Evolutionary conservation across 1,140 invertebrate genomes (phyloP).

Genomic region (Psilanteris sp.): DNA sequence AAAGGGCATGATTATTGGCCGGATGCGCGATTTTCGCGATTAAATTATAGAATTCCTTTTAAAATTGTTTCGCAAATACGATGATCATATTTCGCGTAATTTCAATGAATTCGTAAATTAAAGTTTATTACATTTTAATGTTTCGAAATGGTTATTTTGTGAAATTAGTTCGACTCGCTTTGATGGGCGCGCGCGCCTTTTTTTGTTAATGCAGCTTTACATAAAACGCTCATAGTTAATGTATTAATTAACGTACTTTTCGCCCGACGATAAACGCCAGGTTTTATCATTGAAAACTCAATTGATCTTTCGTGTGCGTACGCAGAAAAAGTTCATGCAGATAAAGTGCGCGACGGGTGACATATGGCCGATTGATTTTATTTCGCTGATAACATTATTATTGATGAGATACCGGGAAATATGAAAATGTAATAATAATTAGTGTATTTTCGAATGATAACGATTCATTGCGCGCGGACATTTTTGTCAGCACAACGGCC

Average conservation of each 20-base stretch:
- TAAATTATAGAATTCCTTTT: constrained; percentile 57
- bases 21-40: constrained; percentile 14
- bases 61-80: constrained; percentile 44
- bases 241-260: constrained; percentile 47
- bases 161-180: constrained; percentile 43
- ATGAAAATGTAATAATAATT: constrained; percentile 57
- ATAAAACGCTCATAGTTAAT: constrained; percentile 41
- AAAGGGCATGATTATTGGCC: constrained; percentile 12
- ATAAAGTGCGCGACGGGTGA: constrained; percentile 38
- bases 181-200: constrained; percentile 12
- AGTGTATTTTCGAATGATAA: constrained; percentile 40
- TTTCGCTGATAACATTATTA: constrained; percentile 51
- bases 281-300: constrained; percentile 33
- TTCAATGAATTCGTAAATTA: constrained; percentile 44
- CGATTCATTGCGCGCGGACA: constrained; percentile 2
- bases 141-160: constrained; percentile 42
- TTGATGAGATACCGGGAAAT: constrained; percentile 35
- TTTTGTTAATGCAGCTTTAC: constrained; percentile 34
- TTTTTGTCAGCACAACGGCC: too few relatives aligned
- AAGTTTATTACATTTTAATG: constrained; percentile 56
- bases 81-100: constrained; percentile 42
- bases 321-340: constrained; percentile 42
- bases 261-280: constrained; percentile 23
- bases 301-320: constrained; percentile 26
- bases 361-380: constrained; percentile 54